Conservation (phyloP, 2,113 vertebrate species). For the Grallaria varia region DNA sequence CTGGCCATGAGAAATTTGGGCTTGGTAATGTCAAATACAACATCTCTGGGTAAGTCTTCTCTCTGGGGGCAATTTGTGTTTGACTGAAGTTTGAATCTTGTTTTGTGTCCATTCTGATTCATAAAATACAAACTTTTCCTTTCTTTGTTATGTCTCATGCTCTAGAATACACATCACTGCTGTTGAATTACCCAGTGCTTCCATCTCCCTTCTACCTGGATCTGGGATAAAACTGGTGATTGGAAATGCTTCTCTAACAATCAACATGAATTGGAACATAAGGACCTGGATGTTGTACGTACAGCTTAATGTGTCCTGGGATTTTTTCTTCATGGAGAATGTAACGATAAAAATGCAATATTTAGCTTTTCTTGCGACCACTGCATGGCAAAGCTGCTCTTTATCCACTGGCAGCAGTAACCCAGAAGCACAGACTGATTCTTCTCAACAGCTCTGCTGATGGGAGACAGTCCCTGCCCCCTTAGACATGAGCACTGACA, state of each 20-base stretch:
- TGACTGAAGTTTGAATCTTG: background rate
- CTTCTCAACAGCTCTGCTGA: background rate
- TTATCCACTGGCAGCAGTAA: background rate
- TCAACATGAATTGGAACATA: constrained; percentile 62
- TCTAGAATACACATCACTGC: constrained; percentile 65
- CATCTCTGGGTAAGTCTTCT: constrained; percentile 36
- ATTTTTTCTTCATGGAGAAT: background rate
- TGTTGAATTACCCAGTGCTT: constrained; percentile 70
- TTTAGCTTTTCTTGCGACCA: background rate
- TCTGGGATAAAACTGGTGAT: constrained; percentile 64
- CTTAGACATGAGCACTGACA: background rate
- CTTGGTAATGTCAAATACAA: constrained; percentile 43
- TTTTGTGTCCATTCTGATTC: background rate
- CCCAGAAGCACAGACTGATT: background rate
- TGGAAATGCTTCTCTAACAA: constrained; percentile 60
- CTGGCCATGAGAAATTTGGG: constrained; percentile 30
- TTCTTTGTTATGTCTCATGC: background rate
- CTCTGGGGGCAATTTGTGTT: background rate
- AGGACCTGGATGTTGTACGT: constrained; percentile 74
- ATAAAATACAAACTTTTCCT: background rate
- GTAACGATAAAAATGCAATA: background rate
- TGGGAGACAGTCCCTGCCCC: background rate
- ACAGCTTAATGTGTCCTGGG: background rate
- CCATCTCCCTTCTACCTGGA: constrained; percentile 60
- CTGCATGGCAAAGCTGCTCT: background rate